These are phyloP conservation scores for Drosophila mettleri DNA, from an alignment of 2,888 invertebrate species.

Conservation along the genomic window DNA sequence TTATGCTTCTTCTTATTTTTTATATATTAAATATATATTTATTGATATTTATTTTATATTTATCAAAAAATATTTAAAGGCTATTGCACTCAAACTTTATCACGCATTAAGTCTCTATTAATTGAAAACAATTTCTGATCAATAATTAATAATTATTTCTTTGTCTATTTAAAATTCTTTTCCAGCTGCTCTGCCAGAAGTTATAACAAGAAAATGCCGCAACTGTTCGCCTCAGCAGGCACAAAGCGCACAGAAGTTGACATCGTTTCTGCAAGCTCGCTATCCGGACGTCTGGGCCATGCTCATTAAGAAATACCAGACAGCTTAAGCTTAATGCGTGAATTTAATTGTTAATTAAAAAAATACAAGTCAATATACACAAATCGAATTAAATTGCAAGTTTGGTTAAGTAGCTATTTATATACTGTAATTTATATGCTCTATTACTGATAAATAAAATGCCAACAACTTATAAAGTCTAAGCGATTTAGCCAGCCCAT, in stretches of 20 bases:
- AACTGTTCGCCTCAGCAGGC: conserved; percentile 86
- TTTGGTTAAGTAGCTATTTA: conserved; percentile 12
- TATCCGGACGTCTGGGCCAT: conserved; percentile 86
- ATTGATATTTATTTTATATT: too few relatives aligned
- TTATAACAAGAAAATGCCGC: conserved; percentile 86
- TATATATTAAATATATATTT: too few relatives aligned
- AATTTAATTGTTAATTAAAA: conserved; percentile 29
- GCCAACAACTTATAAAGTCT: neutral
- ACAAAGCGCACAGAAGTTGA: conserved; percentile 86
- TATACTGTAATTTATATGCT: conserved; percentile 4
- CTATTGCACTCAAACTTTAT: too few relatives aligned
- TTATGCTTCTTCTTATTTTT: neutral
- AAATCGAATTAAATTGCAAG: conserved; percentile 10
- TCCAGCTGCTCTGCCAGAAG: conserved; percentile 85
- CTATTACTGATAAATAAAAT: conserved; percentile 4
- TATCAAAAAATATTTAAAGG: too few relatives aligned
- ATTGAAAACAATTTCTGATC: too few relatives aligned
- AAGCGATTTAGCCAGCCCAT: too few relatives aligned
- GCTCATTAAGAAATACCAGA: conserved; percentile 85
- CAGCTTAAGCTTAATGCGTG: conserved; percentile 40
- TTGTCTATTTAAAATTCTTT: neutral
- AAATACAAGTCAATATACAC: conserved; percentile 18
- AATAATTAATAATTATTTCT: neutral
- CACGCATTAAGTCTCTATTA: too few relatives aligned
- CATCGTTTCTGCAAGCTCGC: conserved; percentile 86